Base-by-base conservation (phyloP, 2,797 vertebrate species). In the Onychomys leucogaster region DNA sequence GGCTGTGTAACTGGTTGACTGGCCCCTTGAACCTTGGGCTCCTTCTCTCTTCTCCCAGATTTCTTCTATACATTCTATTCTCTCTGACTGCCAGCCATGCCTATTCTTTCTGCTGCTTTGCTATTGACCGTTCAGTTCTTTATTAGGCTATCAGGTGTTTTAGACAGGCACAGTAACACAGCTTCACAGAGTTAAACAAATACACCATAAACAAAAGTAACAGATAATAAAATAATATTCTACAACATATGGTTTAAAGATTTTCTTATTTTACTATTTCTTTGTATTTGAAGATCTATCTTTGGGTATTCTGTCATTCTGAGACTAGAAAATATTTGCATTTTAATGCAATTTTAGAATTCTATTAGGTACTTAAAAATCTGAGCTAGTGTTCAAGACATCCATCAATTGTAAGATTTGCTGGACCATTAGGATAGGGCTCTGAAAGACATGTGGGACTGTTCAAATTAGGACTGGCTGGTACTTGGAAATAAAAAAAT, bases 371-470 rank as follows among this genome's bases (percentile, higher is more conserved):
- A 14, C 61, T 25, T 75, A 14, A 71, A 55, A 29, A 52, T 21
- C 43, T 85, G 75, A 86, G 27, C 14, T 81, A 65, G 4, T 90
- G 27, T 59, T 41, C 13, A 55, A 92, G 41, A 61, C 25, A 67
- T 5, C 1, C 25, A 67, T 5, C 1, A 1, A 37, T 6, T 32
- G 63, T 57, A 57, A 69, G 14, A 0, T 37, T 14, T 32, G 25
- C 37, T 59, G 16, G 3, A 25, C 0, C 1, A 41, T 5, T 75
- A 55, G 16, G 6, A 34, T 0, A 37, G 16, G 37, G 6, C 12
- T 55, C 12, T 34, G 11, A 5, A 2, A 25, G 6, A 65, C 3
- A 2, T 29, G n/a, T 23, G 46, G 5, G 2, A 29, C 43, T 82
- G 1, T n/a, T 55, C 17, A 77, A 5, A 2, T 76, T n/a, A n/a